Evolutionary conservation across 2,888 invertebrate species (phyloP).

Genomic region (Apodemia duryi): DNA sequence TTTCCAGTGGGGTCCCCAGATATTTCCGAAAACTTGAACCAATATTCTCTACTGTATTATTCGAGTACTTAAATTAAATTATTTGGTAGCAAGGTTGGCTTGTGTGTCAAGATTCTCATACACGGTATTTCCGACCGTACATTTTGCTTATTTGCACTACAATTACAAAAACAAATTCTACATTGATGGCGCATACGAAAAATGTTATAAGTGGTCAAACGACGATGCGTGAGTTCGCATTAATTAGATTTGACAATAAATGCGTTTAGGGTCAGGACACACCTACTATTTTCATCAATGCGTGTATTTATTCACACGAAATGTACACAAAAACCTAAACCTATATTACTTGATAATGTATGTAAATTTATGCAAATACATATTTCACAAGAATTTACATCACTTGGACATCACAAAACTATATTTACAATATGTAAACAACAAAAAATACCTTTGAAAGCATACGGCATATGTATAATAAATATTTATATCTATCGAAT

Average conservation of each 20-base stretch:
- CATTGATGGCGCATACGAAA: slow-evolving; percentile 49
- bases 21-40: too few species aligned
- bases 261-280: slow-evolving; percentile 41
- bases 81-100: background rate
- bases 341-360: slow-evolving; percentile 3
- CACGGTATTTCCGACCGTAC: slow-evolving; percentile 15
- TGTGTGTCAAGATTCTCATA: background rate
- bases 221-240: slow-evolving; percentile 61
- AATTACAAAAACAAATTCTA: slow-evolving; percentile 56
- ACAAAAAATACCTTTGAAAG: background rate
- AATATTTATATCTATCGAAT: too few species aligned
- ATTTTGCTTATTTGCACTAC: slow-evolving; percentile 50
- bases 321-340: slow-evolving; percentile 10
- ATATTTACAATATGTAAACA: background rate
- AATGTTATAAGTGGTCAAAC: slow-evolving; percentile 45
- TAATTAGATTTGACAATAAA: slow-evolving; percentile 56
- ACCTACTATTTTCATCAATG: slow-evolving; percentile 38
- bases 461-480: too few species aligned
- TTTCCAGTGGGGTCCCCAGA: too few species aligned
- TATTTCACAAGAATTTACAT: slow-evolving; percentile 6
- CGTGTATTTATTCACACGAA: slow-evolving; percentile 10
- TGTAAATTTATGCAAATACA: background rate
- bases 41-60: too few species aligned
- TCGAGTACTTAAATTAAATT: background rate
- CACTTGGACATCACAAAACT: background rate